Base-by-base conservation (phyloP, 1,140 invertebrate species). In the Anoplophora glabripennis region DNA sequence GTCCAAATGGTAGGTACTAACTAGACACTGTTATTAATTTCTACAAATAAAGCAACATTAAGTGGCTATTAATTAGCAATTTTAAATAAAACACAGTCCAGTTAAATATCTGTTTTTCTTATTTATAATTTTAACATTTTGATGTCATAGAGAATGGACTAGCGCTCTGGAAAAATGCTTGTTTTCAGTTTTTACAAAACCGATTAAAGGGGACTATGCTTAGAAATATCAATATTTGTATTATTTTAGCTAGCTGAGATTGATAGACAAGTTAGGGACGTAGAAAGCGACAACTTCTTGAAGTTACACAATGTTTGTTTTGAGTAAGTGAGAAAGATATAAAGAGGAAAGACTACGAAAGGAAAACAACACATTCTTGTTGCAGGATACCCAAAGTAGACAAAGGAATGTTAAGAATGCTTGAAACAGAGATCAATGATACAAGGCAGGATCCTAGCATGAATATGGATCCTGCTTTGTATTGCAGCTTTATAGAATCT, bases 251-350 rank as follows among this genome's bases (percentile, higher is more conserved):
- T 74, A 34, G 57, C 63, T 11, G 48, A 69, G 36, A 60, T 75
- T 17, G 62, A 75, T 53, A 60, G 63, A 28, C 15, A 58, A 54
- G 54, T 75, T 10, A 57, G 59, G 54, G 60, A 34, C 10, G 8
- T 61, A 0, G 60, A 53, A 48, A 72, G 68, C 18, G 17, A 42
- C 17, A 63, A 56, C 35, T 74, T 72, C 17, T 77, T 81, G 64
- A 74, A 74, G 17, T 81, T 85, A 74, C 75, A 78, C 35, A 83
- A 88, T 66, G 76, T 89, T 38, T 89, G 86, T 72, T 86, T 84
- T 65, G 83, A 84, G 82, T 84, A 81, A 71, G 79, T 63, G n/a
- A 53, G 4, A 41, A 41, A 41, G 11, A 41, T 15, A 41, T 8
- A 10, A 41, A 41, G n/a, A n/a, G n/a, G n/a, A 41, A 8, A 11